Evolutionary conservation across 1,140 invertebrate species (phyloP).

Genomic region (Hylaeus volcanicus): DNA sequence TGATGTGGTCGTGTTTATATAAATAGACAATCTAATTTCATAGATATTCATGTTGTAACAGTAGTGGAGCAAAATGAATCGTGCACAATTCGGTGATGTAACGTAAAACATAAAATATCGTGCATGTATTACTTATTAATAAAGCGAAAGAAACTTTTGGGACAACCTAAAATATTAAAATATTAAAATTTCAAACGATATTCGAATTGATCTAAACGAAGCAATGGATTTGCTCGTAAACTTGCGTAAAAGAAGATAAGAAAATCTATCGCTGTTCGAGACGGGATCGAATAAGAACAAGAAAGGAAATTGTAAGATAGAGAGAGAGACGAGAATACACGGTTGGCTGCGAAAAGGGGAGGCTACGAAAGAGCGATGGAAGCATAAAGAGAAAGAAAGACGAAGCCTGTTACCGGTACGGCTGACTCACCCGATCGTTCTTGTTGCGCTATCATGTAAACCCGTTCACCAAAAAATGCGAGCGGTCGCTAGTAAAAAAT

Average conservation of each 20-base stretch:
- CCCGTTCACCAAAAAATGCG: slow-evolving; percentile 47
- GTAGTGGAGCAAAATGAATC: too few relatives aligned
- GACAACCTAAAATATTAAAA: too few relatives aligned
- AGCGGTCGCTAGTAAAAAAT: slow-evolving; percentile 27
- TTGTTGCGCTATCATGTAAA: slow-evolving; percentile 50
- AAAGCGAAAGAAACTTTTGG: too few relatives aligned
- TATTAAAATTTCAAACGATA: too few relatives aligned
- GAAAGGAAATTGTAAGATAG: not conserved
- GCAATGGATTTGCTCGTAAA: not conserved
- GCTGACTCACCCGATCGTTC: slow-evolving; percentile 57
- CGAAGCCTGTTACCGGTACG: slow-evolving; percentile 55
- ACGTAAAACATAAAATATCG: too few relatives aligned
- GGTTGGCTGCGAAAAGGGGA: not conserved
- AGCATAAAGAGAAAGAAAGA: slow-evolving; percentile 29
- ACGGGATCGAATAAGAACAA: slow-evolving; percentile 1
- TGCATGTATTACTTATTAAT: too few relatives aligned
- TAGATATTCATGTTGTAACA: too few relatives aligned
- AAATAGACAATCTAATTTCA: too few relatives aligned
- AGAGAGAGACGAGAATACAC: not conserved
- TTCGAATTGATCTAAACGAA: too few relatives aligned
- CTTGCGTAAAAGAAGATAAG: not conserved
- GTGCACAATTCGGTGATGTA: too few relatives aligned
- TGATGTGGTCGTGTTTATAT: too few relatives aligned
- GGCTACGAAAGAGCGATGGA: not conserved
- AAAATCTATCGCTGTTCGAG: not conserved